Evolutionary conservation across 2,113 vertebrate species (phyloP), one percentile per base, ranked within the genome.

Genomic region (Tringa solitaria): DNA sequence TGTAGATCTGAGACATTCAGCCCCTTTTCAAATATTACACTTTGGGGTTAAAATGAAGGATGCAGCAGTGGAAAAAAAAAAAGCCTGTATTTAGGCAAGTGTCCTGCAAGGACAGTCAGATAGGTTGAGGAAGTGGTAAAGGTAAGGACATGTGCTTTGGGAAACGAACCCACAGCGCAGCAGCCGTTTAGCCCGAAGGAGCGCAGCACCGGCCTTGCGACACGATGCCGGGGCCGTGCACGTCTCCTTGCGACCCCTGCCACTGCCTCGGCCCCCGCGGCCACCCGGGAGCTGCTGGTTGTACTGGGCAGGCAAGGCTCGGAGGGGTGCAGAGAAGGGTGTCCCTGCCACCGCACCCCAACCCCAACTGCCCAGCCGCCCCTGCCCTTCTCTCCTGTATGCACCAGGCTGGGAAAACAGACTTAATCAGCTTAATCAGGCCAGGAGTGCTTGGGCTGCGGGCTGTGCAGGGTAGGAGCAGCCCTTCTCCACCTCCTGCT

Each of bases 241-340:
- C 0, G 0, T 70, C 28, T 60, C 78, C 1, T 0, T 18, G 19
- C 67, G 26, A 0, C 14, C 53, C 43, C 59, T n/a, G n/a, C n/a
- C n/a, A n/a, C 53, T 54, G 53, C 28, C 28, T 54, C 53, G 18
- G 53, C 53, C 53, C 27, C 72, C 53, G 27, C 0, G 0, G 24
- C 37, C 0, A 2, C 61, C 37, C 2, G 1, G 35, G 32, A 20
- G 45, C 93, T 87, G n/a, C 50, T 46, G 48, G 10, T 59, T 46
- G 20, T 28, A 10, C 50, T 3, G 17, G n/a, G 43, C 14, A 26
- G 30, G 13, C 9, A 11, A 6, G 16, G 33, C 54, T 74, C 3
- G 1, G 8, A 6, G 57, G 61, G 48, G 33, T 7, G 50, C n/a
- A 16, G 73, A 39, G 46, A 65, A 45, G 39, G 32, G 19, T 1